A percentile compares a stretch with the other conserved stretches of the same genome.
phyloP scores from a whole-genome alignment of 2,113 vertebrate species.

The Stictonetta naevosa region DNA sequence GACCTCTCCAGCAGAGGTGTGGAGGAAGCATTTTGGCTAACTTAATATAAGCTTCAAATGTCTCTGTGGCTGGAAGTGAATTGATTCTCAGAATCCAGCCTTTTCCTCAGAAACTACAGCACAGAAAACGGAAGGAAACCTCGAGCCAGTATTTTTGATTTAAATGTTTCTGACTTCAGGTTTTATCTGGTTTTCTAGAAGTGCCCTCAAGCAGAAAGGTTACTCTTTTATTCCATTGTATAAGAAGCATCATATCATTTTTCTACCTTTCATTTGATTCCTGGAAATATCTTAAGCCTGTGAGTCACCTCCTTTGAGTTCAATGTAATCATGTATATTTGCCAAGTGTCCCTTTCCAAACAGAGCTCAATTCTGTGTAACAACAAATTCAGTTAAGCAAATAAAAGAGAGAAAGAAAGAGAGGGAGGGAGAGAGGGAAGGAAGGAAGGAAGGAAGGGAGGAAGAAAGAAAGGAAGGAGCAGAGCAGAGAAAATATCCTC shows the following conservation, averaged over 20 bases:
- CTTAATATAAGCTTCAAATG: background rate
- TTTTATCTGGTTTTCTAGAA: background rate
- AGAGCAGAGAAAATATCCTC: background rate
- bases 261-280: conserved; percentile 2
- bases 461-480: background rate
- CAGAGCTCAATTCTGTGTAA: background rate
- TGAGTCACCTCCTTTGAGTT: conserved; percentile 27
- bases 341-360: background rate
- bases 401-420: background rate
- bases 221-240: background rate
- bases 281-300: conserved; percentile 7
- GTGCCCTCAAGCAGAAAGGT: background rate
- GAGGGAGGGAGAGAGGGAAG: no score
- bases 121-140: background rate
- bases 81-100: background rate
- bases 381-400: background rate
- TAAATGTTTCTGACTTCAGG: background rate
- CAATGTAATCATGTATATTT: background rate
- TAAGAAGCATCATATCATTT: background rate
- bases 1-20: background rate
- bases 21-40: background rate
- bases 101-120: background rate
- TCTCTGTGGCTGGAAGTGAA: background rate
- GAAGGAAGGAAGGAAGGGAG: background rate
- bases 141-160: background rate